Evolutionary conservation across 2,888 invertebrate genomes (phyloP).

Genomic region (Candidula unifasciata): DNA sequence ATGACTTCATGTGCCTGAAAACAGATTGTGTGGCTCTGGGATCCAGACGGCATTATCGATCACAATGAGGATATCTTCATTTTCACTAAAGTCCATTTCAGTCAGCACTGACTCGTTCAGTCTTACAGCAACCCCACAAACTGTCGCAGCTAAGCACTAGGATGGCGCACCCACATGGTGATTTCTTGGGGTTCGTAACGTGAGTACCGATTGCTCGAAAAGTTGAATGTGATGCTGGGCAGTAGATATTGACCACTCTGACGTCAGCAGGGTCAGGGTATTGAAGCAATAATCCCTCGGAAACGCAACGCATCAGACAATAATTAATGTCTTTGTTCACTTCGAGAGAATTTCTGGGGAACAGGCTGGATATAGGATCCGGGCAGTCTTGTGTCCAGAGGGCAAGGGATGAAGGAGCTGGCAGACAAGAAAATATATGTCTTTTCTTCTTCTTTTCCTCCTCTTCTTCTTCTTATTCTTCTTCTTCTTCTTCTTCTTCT

Average conservation of each 20-base stretch:
- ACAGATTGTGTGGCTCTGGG: neutral
- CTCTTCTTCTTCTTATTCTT: no score
- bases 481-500: no score
- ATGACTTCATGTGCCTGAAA: neutral
- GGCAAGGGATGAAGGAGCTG: neutral
- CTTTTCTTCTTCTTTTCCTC: no score
- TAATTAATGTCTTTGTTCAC: slow-evolving; percentile 36
- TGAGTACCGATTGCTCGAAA: neutral
- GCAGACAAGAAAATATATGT: neutral
- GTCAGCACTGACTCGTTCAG: slow-evolving; percentile 5
- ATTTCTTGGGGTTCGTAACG: neutral
- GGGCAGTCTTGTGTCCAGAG: neutral
- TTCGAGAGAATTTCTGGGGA: neutral
- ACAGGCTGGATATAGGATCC: neutral
- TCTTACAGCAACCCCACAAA: neutral
- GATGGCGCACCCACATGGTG: no score
- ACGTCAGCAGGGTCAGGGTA: slow-evolving; percentile 21
- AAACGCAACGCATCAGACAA: slow-evolving; percentile 15
- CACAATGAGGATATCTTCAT: neutral
- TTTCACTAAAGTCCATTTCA: slow-evolving; percentile 4
- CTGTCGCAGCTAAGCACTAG: neutral
- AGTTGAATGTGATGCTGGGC: neutral
- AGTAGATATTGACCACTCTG: slow-evolving; percentile 37
- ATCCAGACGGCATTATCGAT: slow-evolving; percentile 23
- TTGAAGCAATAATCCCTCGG: slow-evolving; percentile 35